Percentiles rank a stretch among this genome's conserved stretches.
Evolutionary conservation across 2,113 vertebrate species (phyloP).

Genomic region (Rhagologus leucostigma): DNA sequence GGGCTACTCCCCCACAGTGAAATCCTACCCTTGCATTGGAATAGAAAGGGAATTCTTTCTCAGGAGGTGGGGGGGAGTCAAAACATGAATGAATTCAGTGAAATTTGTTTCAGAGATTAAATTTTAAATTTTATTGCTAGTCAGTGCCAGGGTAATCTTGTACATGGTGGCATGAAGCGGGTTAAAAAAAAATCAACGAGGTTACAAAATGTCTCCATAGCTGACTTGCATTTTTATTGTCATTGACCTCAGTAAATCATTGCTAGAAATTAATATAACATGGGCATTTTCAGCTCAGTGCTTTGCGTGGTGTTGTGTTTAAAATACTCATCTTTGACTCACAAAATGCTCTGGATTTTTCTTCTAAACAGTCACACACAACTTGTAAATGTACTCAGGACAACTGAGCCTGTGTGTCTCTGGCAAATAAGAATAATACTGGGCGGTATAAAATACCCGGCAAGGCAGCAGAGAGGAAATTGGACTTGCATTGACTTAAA

Average conservation of each 20-base stretch:
- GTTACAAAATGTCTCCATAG: background rate
- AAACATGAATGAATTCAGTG: conserved; percentile 6
- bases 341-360: conserved; percentile 31
- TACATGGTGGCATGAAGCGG: background rate
- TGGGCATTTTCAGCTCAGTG: background rate
- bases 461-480: conserved; percentile 66
- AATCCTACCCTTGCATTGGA: background rate
- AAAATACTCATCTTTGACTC: conserved; percentile 35
- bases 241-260: conserved; percentile 66
- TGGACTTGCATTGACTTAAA: conserved; percentile 74
- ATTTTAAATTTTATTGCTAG: background rate
- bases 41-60: background rate
- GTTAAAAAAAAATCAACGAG: conserved; percentile 7
- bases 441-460: conserved; percentile 46
- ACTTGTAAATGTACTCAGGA: background rate
- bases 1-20: conserved; percentile 1
- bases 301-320: background rate
- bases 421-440: background rate
- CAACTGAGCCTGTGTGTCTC: background rate
- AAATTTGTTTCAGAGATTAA: background rate
- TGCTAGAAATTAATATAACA: conserved; percentile 61
- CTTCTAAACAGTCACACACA: background rate
- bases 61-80: background rate
- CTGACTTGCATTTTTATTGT: conserved; percentile 58
- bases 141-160: background rate